A percentile compares a stretch with the other conserved stretches of the same genome.
phyloP scores from a whole-genome alignment of 2,113 vertebrate species.

The Oreotrochilus melanogaster region DNA sequence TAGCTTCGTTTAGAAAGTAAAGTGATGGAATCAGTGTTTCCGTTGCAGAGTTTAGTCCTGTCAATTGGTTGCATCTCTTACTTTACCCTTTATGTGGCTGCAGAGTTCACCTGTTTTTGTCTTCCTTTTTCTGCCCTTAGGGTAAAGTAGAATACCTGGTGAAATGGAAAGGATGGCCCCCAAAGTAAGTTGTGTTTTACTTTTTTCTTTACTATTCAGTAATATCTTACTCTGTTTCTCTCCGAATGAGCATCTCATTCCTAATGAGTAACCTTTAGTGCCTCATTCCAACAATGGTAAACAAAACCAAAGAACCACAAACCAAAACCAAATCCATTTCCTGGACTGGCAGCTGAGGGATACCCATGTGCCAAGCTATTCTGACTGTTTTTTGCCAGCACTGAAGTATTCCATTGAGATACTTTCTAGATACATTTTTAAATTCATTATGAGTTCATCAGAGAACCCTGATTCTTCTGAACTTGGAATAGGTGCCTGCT shows the following conservation, averaged over 20 bases:
- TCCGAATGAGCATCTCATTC: neutral
- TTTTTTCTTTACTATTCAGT: neutral
- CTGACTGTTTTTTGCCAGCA: neutral
- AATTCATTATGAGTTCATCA: neutral
- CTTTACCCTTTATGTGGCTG: neutral
- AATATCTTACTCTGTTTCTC: neutral
- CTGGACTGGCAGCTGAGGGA: neutral
- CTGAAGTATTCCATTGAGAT: conserved; percentile 24
- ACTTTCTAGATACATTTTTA: conserved; percentile 20
- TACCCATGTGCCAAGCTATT: neutral
- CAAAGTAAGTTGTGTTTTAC: conserved; percentile 88
- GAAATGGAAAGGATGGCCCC: conserved; percentile 99
- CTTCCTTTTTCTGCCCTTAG: conserved; percentile 76
- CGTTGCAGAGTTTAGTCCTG: neutral
- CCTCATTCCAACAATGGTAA: neutral
- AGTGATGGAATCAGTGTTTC: neutral
- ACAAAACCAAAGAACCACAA: conserved; percentile 23
- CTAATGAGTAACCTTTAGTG: neutral
- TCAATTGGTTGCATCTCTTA: neutral
- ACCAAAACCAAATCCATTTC: conserved; percentile 1
- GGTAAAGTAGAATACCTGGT: conserved; percentile 98
- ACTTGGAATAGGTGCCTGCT: neutral
- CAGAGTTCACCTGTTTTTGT: conserved; percentile 1
- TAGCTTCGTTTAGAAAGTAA: conserved; percentile 30
- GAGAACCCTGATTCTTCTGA: conserved; percentile 5